Conservation (phyloP, 2,888 invertebrate genomes). For the Myopa tessellatipennis region DNA sequence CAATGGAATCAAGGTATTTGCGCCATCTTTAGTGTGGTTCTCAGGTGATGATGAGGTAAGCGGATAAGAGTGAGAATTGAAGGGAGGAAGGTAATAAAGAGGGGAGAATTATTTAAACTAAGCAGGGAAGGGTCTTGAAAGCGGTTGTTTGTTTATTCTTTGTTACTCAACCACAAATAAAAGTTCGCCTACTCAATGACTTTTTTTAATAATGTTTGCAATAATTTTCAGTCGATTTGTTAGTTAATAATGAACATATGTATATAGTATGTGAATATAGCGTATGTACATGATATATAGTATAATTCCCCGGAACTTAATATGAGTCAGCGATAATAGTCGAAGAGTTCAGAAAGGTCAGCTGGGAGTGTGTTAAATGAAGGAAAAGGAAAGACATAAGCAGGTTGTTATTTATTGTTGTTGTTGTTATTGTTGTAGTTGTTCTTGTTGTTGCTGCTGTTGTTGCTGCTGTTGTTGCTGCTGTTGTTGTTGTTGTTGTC, state of each 20-base stretch:
- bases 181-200: not conserved
- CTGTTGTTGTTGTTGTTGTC: not conserved
- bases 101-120: no score
- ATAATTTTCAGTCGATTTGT: not conserved
- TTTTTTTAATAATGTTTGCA: slow-evolving; percentile 3
- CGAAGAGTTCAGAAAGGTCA: not conserved
- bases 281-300: no score
- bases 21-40: no score
- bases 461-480: not conserved
- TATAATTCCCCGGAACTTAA: no score
- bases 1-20: no score
- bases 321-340: slow-evolving; percentile 13
- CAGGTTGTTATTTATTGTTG: not conserved
- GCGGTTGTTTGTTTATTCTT: no score
- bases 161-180: not conserved
- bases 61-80: no score
- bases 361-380: not conserved
- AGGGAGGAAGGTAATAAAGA: no score
- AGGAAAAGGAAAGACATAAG: not conserved
- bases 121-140: no score
- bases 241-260: not conserved
- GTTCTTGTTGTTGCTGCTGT: not conserved
- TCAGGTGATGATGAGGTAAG: no score
- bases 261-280: no score
- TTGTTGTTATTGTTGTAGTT: not conserved